These are phyloP conservation scores for Hylaea fasciaria DNA, from an alignment of 2,888 invertebrate species.

Conservation along the genomic window DNA sequence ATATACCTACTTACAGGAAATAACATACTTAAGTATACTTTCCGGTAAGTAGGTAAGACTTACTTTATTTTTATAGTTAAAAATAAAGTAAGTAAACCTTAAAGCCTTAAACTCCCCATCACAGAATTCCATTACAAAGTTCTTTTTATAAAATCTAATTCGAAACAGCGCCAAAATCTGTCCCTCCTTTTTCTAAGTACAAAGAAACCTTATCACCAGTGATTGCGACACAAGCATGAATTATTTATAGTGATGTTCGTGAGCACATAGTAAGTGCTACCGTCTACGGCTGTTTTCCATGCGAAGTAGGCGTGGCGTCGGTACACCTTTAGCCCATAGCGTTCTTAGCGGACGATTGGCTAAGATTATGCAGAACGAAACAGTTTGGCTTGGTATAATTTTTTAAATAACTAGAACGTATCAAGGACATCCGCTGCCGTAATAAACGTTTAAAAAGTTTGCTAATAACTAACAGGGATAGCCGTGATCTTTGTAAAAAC, in stretches of 20 bases:
- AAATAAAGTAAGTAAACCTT: too few species aligned
- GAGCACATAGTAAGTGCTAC: constrained; percentile 69
- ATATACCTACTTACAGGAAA: too few species aligned
- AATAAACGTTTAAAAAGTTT: too few species aligned
- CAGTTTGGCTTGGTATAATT: constrained; percentile 4
- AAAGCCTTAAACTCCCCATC: too few species aligned
- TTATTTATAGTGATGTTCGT: constrained; percentile 61
- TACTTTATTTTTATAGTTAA: too few species aligned
- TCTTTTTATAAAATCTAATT: too few species aligned
- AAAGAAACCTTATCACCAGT: constrained; percentile 21
- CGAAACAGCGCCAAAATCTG: too few species aligned
- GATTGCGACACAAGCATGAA: constrained; percentile 49
- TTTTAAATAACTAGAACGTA: constrained; percentile 3
- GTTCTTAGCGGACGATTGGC: constrained; percentile 25
- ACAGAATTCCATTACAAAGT: too few species aligned
- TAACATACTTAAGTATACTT: too few species aligned
- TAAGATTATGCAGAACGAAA: constrained; percentile 19
- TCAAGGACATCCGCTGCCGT: background rate
- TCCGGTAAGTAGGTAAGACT: too few species aligned
- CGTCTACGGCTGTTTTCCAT: constrained; percentile 52
- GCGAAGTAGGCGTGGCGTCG: constrained; percentile 51
- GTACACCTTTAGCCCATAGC: constrained; percentile 29
- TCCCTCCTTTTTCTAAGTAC: background rate
- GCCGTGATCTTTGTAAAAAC: too few species aligned
- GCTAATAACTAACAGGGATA: too few species aligned